Percentiles rank a stretch among this genome's conserved stretches.
phyloP scores from a whole-genome alignment of 2,888 invertebrate genomes.

The Ochlodes sylvanus region DNA sequence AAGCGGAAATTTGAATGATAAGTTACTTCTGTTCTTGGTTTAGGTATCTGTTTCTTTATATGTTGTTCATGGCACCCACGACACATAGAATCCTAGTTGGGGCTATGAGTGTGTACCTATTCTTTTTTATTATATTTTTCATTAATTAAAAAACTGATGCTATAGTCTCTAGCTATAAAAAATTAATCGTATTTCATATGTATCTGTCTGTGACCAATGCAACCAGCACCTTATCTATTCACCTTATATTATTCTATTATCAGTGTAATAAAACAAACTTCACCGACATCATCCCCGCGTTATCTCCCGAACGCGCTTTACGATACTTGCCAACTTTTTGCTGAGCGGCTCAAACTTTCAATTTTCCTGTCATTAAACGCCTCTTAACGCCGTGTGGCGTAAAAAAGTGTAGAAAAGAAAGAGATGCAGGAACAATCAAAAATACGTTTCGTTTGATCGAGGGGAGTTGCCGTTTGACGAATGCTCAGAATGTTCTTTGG shows the following conservation, averaged over 20 bases:
- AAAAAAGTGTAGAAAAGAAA: slow-evolving; percentile 48
- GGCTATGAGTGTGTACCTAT: no score
- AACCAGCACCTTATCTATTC: background rate
- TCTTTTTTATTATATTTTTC: no score
- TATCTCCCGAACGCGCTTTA: slow-evolving; percentile 67
- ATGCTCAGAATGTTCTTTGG: slow-evolving; percentile 45
- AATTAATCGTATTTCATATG: no score
- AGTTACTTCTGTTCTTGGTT: no score
- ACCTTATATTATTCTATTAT: slow-evolving; percentile 11
- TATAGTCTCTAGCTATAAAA: no score
- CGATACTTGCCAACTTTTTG: slow-evolving; percentile 64
- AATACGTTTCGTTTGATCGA: slow-evolving; percentile 67
- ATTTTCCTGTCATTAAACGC: slow-evolving; percentile 81
- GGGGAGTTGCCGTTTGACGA: slow-evolving; percentile 46
- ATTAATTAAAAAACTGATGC: no score
- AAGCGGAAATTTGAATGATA: no score
- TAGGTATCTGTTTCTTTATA: no score
- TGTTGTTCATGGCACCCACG: no score
- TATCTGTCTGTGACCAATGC: no score
- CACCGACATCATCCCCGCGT: slow-evolving; percentile 62
- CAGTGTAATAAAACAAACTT: slow-evolving; percentile 16
- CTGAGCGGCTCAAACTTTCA: slow-evolving; percentile 68
- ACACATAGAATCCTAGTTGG: no score
- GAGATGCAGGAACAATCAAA: slow-evolving; percentile 64
- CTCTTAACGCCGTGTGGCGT: slow-evolving; percentile 62